Evolutionary conservation across 2,113 vertebrate genomes (phyloP).

Genomic region (Ceuthmochares aereus): DNA sequence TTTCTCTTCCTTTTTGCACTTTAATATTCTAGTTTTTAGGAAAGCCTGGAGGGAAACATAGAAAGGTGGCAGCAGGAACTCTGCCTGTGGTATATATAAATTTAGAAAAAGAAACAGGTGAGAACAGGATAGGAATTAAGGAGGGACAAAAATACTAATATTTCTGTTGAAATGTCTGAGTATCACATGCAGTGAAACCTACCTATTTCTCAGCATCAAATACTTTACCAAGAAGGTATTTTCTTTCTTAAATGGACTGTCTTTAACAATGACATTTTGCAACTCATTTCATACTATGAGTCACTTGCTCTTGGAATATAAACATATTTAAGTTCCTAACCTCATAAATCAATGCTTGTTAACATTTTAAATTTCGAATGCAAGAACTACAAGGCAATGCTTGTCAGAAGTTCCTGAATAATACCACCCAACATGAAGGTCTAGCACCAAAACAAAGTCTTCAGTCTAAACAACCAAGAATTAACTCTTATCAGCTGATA

Average conservation of each 20-base stretch:
- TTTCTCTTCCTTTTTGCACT: not conserved
- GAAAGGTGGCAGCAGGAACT: not conserved
- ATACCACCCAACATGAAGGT: not conserved
- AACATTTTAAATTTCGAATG: not conserved
- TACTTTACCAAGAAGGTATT: not conserved
- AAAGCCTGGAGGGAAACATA: not conserved
- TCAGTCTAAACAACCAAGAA: not conserved
- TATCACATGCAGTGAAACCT: not conserved
- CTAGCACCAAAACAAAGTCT: not conserved
- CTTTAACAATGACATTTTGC: not conserved
- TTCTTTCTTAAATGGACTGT: not conserved
- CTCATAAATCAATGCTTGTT: constrained; percentile 10
- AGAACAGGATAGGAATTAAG: not conserved
- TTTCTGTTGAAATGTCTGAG: not conserved
- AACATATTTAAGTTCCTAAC: constrained; percentile 4
- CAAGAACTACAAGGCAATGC: not conserved
- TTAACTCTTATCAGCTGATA: constrained; percentile 32
- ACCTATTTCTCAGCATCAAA: not conserved
- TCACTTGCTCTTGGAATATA: not conserved
- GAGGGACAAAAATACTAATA: not conserved
- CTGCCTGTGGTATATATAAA: not conserved
- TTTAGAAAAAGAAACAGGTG: not conserved
- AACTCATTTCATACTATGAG: not conserved
- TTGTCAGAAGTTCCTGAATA: not conserved
- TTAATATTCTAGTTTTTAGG: not conserved